These are phyloP conservation scores for Lucinisca nassula DNA, from an alignment of 2,888 invertebrate genomes.

Conservation along the genomic window DNA sequence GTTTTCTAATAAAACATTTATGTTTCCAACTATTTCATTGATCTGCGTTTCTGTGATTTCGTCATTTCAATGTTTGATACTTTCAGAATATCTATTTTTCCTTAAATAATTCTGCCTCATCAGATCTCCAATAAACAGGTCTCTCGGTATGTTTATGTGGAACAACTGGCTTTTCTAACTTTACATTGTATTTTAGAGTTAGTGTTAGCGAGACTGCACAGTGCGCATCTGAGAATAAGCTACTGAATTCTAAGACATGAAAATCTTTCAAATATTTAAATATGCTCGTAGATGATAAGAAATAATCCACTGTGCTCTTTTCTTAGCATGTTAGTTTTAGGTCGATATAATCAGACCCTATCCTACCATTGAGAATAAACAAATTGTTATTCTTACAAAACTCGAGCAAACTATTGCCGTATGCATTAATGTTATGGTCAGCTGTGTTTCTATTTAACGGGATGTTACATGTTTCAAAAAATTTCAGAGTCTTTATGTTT, in stretches of 20 bases:
- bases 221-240: background rate
- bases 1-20: background rate
- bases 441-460: background rate
- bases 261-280: background rate
- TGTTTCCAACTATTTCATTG: background rate
- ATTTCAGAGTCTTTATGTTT: no score
- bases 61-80: background rate
- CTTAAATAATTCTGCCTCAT: no score
- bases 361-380: background rate
- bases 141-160: background rate
- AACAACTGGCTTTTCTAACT: background rate
- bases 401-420: background rate
- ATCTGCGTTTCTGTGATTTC: background rate
- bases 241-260: background rate
- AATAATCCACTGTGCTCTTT: background rate
- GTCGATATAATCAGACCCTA: no score
- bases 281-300: no score
- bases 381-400: background rate
- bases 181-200: background rate
- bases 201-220: background rate
- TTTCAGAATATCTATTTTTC: no score
- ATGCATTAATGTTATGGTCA: background rate
- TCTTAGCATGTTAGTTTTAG: background rate
- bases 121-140: background rate
- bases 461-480: background rate